Base-by-base conservation (phyloP, 2,797 vertebrate genomes). In the Cichlasoma orientale region DNA sequence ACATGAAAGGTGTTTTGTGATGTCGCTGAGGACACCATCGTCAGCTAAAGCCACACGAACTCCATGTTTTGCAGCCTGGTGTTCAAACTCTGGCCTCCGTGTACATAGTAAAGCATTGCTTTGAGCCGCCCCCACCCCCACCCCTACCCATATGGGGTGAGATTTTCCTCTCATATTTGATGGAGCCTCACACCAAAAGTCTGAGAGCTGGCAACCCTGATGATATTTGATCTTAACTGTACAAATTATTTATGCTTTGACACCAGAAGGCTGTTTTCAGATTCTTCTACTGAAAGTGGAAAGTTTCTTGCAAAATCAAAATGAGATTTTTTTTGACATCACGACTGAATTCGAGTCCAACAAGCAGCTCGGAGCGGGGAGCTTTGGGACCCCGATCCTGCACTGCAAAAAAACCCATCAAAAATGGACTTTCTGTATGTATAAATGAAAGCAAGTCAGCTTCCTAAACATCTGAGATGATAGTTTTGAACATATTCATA, bases 161-260 rank as follows among this genome's bases (percentile, higher is more conserved):
- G 54, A 72, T 11, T 57, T 31, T 63, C 10, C 61, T 47, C 41
- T 68, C 50, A 3, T 50, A 13, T 68, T 18, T 47, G 53, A 57
- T 11, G 8, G 18, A 73, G 23, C 9, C 25, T 73, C 7, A 16
- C n/a, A 68, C 61, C 25, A 50, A 19, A 68, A 29, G 16, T 56
- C 18, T 72, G 53, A 44, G 23, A 72, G 70, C 38, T 56, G 54
- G 70, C 19, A 72, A n/a, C 54, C 55, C 52, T 6, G 36, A 25
- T 44, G 56, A 73, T 73, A 57, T 73, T 73, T 73, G 33, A 73
- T 73, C 71, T 50, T 57, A 44, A n/a, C 38, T 5, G 1, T 57
- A n/a, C 38, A 50, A 31, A 29, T 73, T 47, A 57, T 47, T 44
- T 9, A 73, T 57, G 71, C 41, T 61, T 38, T 38, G 33, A 61